A percentile compares a stretch with the other conserved stretches of the same genome.
phyloP scores from a whole-genome alignment of 2,888 invertebrate species.

The Leptopilina drosophilae region DNA sequence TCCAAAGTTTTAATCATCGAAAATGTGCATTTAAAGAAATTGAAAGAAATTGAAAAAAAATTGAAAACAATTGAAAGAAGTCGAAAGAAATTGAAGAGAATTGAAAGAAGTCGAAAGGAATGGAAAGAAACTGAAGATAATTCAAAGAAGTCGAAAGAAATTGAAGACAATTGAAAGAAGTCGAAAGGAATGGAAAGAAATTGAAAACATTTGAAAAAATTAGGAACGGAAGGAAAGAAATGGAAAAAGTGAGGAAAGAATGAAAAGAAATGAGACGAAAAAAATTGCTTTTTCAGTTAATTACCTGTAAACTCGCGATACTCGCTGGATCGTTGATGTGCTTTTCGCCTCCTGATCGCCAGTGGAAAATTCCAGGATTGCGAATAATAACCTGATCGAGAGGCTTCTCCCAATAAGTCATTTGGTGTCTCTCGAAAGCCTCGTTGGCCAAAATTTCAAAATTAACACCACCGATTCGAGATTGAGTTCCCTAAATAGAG shows the following conservation, averaged over 20 bases:
- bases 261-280: neutral
- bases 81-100: no score
- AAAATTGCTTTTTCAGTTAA: neutral
- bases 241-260: neutral
- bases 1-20: conserved; percentile 25
- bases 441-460: conserved; percentile 93
- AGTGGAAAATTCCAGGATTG: conserved; percentile 96
- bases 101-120: no score
- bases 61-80: no score
- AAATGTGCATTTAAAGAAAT: neutral
- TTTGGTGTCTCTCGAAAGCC: conserved; percentile 87
- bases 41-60: no score
- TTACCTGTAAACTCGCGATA: conserved; percentile 85
- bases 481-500: conserved; percentile 80
- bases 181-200: no score
- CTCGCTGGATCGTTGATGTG: conserved; percentile 96
- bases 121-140: no score
- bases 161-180: no score
- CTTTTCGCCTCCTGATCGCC: conserved; percentile 97
- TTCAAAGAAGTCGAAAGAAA: no score
- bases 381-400: conserved; percentile 86
- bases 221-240: no score
- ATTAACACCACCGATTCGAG: conserved; percentile 91
- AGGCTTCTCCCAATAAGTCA: conserved; percentile 84
- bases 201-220: no score